Percentiles rank a stretch among this genome's conserved stretches.
These are phyloP conservation scores for Pristionchus exspectatus DNA, from an alignment of 2,888 invertebrate species.

Conservation along the genomic window DNA sequence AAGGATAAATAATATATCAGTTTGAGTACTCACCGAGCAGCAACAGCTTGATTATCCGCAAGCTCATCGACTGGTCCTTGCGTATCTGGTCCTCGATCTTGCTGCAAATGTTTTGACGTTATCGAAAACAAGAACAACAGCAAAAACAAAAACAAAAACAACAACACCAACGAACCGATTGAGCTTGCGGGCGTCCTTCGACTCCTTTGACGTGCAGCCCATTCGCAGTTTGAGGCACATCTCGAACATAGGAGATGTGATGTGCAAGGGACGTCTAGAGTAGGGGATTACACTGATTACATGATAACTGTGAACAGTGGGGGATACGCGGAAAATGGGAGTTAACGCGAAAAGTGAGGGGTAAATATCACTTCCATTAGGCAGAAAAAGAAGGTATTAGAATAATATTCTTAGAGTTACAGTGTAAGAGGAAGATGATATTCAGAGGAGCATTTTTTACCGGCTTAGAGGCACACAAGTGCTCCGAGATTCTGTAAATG, in stretches of 20 bases:
- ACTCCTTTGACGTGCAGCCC: constrained; percentile 78
- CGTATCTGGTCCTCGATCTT: constrained; percentile 78
- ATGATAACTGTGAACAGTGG: too few species aligned
- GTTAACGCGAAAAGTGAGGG: too few species aligned
- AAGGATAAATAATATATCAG: too few species aligned
- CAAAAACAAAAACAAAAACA: background rate
- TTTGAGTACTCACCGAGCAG: constrained; percentile 70
- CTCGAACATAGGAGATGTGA: constrained; percentile 20
- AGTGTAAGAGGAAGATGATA: too few species aligned
- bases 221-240: constrained; percentile 62
- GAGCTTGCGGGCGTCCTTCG: constrained; percentile 75
- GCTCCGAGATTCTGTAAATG: too few species aligned
- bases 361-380: too few species aligned
- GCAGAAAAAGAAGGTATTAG: too few species aligned
- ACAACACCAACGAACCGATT: constrained; percentile 62
- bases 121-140: background rate
- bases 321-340: too few species aligned
- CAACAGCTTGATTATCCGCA: constrained; percentile 78
- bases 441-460: too few species aligned
- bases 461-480: too few species aligned
- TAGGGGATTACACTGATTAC: background rate
- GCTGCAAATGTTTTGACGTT: background rate
- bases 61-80: constrained; percentile 78
- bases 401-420: too few species aligned
- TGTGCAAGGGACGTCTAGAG: background rate